A percentile compares a stretch with the other conserved stretches of the same genome.
These are phyloP conservation scores for Nymphalis c-album DNA, from an alignment of 2,888 invertebrate genomes.

Conservation along the genomic window DNA sequence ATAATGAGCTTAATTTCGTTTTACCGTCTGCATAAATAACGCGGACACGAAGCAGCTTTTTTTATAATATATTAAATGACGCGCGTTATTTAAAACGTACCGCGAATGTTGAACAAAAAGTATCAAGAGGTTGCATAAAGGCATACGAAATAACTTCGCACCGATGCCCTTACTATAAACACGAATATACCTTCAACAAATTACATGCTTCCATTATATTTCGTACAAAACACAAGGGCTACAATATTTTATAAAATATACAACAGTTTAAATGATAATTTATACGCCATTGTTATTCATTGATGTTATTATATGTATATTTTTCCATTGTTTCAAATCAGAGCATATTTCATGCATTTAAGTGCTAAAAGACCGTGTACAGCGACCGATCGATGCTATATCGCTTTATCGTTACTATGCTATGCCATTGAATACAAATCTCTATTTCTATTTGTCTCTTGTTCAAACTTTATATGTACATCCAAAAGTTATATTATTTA, in stretches of 20 bases:
- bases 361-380: slow-evolving; percentile 63
- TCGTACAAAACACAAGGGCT: slow-evolving; percentile 70
- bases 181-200: slow-evolving; percentile 54
- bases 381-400: slow-evolving; percentile 45
- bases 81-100: slow-evolving; percentile 16
- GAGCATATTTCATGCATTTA: slow-evolving; percentile 82
- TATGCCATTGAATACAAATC: not conserved
- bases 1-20: slow-evolving; percentile 7
- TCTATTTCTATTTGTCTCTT: slow-evolving; percentile 23
- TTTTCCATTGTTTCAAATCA: slow-evolving; percentile 82
- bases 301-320: slow-evolving; percentile 82
- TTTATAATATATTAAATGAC: slow-evolving; percentile 18
- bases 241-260: slow-evolving; percentile 81
- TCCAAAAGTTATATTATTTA: slow-evolving; percentile 39
- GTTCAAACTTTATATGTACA: slow-evolving; percentile 27
- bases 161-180: slow-evolving; percentile 43
- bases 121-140: slow-evolving; percentile 15
- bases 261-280: slow-evolving; percentile 82
- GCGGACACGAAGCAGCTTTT: slow-evolving; percentile 7
- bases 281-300: slow-evolving; percentile 82
- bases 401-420: slow-evolving; percentile 2
- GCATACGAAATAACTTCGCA: slow-evolving; percentile 27
- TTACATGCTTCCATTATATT: slow-evolving; percentile 54
- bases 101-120: slow-evolving; percentile 20
- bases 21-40: slow-evolving; percentile 20